A percentile compares a stretch with the other conserved stretches of the same genome.
Conservation (phyloP, 1,140 invertebrate species). For the Wiebesia pumilae region DNA sequence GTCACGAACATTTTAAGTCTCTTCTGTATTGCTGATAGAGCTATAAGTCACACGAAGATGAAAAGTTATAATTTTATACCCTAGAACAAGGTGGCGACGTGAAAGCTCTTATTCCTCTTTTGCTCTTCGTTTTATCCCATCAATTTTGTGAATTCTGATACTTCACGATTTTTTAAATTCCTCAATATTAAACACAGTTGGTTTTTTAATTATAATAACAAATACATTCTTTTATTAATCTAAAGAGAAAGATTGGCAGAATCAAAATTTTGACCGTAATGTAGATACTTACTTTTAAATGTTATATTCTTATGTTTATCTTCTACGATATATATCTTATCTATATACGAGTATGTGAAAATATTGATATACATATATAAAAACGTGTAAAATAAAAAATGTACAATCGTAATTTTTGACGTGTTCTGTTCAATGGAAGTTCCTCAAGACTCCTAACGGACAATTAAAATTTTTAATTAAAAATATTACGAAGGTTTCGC, state of each 20-base stretch:
- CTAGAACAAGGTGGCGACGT: neutral
- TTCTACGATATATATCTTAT: too few species aligned
- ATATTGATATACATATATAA: too few species aligned
- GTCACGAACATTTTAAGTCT: conserved; percentile 22
- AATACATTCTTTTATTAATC: neutral
- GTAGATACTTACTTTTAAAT: too few species aligned
- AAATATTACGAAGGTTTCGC: too few species aligned
- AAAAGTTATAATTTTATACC: conserved; percentile 46
- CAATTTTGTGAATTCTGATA: neutral
- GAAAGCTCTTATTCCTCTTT: conserved; percentile 28
- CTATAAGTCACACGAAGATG: conserved; percentile 5
- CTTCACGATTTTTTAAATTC: neutral
- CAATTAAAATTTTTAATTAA: too few species aligned
- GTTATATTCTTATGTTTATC: too few species aligned
- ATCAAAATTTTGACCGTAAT: too few species aligned
- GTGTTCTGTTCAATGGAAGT: too few species aligned
- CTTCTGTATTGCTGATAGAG: conserved; percentile 37
- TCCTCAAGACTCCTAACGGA: too few species aligned
- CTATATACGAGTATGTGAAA: too few species aligned
- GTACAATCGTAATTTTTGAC: too few species aligned
- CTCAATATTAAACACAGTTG: neutral
- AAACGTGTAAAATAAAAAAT: too few species aligned
- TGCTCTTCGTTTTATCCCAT: neutral
- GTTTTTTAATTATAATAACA: conserved; percentile 21
- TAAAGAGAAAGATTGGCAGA: neutral